These are phyloP conservation scores for Amphiprion percula DNA, from an alignment of 2,113 vertebrate species.

Conservation along the genomic window DNA sequence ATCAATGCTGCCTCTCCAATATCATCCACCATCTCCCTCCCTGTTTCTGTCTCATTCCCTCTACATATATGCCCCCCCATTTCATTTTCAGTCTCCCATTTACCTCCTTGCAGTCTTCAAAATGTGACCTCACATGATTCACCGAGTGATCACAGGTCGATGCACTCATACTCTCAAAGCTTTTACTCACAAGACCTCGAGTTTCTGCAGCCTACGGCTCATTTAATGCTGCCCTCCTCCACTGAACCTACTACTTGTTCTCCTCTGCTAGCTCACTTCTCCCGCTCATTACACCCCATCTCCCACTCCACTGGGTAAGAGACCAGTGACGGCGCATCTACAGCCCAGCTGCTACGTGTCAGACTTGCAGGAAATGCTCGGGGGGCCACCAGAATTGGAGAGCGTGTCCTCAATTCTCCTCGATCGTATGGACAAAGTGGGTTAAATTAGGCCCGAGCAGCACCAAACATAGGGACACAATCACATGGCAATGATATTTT, in stretches of 20 bases:
- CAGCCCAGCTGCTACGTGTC: conserved; percentile 55
- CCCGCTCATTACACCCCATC: conserved; percentile 63
- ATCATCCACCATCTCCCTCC: conserved; percentile 33
- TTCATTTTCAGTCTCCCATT: not conserved
- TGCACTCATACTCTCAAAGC: conserved; percentile 5
- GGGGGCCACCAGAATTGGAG: conserved; percentile 66
- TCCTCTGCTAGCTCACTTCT: conserved; percentile 43
- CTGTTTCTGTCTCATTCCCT: conserved; percentile 3
- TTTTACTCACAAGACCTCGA: conserved; percentile 17
- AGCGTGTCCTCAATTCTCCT: conserved; percentile 80
- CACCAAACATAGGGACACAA: conserved; percentile 75
- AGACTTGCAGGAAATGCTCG: conserved; percentile 66
- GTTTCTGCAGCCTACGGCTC: conserved; percentile 35
- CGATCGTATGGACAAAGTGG: conserved; percentile 78
- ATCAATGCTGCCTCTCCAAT: conserved; percentile 69
- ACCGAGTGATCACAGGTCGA: conserved; percentile 21
- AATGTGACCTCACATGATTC: conserved; percentile 10
- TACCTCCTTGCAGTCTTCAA: not conserved
- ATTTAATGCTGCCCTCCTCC: conserved; percentile 22
- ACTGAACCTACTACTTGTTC: conserved; percentile 38
- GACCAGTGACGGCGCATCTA: conserved; percentile 62
- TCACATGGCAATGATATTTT: conserved; percentile 80
- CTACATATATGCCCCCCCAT: conserved; percentile 18
- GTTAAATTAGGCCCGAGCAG: conserved; percentile 75
- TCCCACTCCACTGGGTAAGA: conserved; percentile 50